Evolutionary conservation across 2,113 vertebrate species (phyloP).

Genomic region (Elaphurus davidianus): DNA sequence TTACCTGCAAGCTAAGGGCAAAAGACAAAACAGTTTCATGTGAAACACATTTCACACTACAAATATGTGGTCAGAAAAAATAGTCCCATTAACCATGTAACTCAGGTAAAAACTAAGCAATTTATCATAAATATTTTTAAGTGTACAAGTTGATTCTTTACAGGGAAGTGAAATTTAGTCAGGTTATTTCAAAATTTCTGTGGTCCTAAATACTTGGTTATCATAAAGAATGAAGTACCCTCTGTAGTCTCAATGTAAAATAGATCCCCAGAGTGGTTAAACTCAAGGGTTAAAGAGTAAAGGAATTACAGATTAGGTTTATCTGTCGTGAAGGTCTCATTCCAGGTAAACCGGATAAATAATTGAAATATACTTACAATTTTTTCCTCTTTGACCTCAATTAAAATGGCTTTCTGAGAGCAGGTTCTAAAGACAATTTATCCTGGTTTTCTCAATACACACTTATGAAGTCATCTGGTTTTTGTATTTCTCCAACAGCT

Average conservation of each 20-base stretch:
- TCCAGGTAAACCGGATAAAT: constrained; percentile 55
- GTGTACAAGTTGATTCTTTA: background rate
- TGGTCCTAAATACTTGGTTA: background rate
- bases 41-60: background rate
- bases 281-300: background rate
- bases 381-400: constrained; percentile 62
- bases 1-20: background rate
- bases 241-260: background rate
- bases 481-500: constrained; percentile 69
- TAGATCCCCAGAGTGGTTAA: background rate
- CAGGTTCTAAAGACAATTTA: constrained; percentile 35
- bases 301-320: constrained; percentile 37
- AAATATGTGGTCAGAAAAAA: background rate
- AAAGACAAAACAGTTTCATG: background rate
- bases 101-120: background rate
- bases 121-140: constrained; percentile 12
- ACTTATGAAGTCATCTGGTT: constrained; percentile 58
- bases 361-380: constrained; percentile 33
- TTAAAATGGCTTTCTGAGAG: constrained; percentile 55
- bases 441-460: constrained; percentile 30
- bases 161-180: background rate
- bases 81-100: background rate
- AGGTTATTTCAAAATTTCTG: background rate
- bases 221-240: background rate
- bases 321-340: constrained; percentile 29